These are phyloP conservation scores for Exaiptasia diaphana DNA, from an alignment of 64 coral and sea anemone genomes.

Conservation along the genomic window DNA sequence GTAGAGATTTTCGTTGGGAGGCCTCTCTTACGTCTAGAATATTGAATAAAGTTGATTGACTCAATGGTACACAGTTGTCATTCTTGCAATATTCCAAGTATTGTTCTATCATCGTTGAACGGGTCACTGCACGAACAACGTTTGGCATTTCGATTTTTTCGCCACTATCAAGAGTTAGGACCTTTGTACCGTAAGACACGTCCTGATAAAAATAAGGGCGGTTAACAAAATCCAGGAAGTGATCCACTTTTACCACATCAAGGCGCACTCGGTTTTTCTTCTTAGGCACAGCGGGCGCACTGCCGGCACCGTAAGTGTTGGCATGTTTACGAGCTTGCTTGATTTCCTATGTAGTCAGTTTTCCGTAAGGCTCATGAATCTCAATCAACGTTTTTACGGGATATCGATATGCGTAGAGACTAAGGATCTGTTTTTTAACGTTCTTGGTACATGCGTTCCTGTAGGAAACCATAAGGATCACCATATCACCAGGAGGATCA, in stretches of 20 bases:
- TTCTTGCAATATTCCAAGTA: slow-evolving; percentile 55
- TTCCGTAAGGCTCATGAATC: background rate
- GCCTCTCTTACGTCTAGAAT: slow-evolving; percentile 58
- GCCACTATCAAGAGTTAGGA: slow-evolving; percentile 26
- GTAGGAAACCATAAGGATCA: background rate
- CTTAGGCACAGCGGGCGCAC: background rate
- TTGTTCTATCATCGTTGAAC: slow-evolving; percentile 35
- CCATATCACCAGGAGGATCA: no score
- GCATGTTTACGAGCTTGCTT: background rate
- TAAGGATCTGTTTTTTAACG: background rate
- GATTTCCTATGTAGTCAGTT: background rate
- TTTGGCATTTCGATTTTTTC: slow-evolving; percentile 47
- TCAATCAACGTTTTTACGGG: background rate
- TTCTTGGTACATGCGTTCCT: slow-evolving; percentile 3
- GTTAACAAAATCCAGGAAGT: background rate
- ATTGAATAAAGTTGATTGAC: slow-evolving; percentile 54
- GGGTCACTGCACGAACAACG: slow-evolving; percentile 26
- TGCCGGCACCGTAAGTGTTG: background rate
- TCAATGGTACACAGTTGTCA: slow-evolving; percentile 30
- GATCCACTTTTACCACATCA: background rate
- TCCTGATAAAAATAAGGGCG: slow-evolving; percentile 4
- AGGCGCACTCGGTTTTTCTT: background rate
- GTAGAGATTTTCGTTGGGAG: slow-evolving; percentile 52
- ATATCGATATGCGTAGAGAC: background rate
- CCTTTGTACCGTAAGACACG: background rate